These are phyloP conservation scores for Drosophila kanapiae DNA, from an alignment of 1,140 invertebrate genomes.

Conservation along the genomic window DNA sequence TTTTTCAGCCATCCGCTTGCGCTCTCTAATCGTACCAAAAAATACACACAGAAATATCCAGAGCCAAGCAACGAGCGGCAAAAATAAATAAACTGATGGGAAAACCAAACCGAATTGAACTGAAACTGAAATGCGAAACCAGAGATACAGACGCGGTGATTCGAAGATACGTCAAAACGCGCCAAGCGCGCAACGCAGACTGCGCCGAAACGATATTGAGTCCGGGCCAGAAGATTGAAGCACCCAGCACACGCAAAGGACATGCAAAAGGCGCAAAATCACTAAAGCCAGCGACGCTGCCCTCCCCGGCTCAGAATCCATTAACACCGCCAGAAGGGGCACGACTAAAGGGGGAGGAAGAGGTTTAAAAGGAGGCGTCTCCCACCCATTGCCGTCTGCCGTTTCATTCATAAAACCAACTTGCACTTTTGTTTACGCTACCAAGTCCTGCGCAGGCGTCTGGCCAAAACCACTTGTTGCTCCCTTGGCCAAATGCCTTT, in stretches of 20 bases:
- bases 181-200: slow-evolving; percentile 84
- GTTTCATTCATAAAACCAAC: slow-evolving; percentile 75
- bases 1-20: slow-evolving; percentile 19
- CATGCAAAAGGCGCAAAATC: slow-evolving; percentile 81
- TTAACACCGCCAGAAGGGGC: slow-evolving; percentile 52
- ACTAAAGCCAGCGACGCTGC: slow-evolving; percentile 57
- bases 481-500: slow-evolving; percentile 4
- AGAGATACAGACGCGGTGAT: slow-evolving; percentile 25
- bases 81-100: slow-evolving; percentile 31
- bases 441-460: slow-evolving; percentile 60
- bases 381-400: slow-evolving; percentile 6
- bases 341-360: neutral
- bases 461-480: slow-evolving; percentile 13
- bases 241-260: slow-evolving; percentile 44
- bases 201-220: slow-evolving; percentile 71
- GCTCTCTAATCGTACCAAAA: slow-evolving; percentile 14
- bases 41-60: slow-evolving; percentile 21
- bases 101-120: slow-evolving; percentile 26
- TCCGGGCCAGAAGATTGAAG: slow-evolving; percentile 72
- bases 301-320: slow-evolving; percentile 64
- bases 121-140: slow-evolving; percentile 27
- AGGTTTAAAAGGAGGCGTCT: neutral
- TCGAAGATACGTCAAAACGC: slow-evolving; percentile 75
- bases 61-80: no score
- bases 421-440: slow-evolving; percentile 67